These are phyloP conservation scores for Lepidurus couesii DNA, from an alignment of 1,140 invertebrate species.

Conservation along the genomic window DNA sequence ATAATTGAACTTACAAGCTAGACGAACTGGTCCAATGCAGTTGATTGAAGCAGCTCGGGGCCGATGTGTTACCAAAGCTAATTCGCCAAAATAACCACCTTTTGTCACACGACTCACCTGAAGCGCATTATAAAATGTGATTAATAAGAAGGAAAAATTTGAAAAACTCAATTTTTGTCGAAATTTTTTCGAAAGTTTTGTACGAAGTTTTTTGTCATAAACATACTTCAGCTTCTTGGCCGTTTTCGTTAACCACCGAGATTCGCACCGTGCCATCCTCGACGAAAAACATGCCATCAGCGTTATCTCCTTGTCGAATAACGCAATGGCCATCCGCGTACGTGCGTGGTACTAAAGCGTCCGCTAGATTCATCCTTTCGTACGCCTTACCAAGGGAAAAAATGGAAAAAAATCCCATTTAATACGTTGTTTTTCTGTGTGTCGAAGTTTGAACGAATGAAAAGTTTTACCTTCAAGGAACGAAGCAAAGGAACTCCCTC, in stretches of 20 bases:
- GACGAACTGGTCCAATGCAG: slow-evolving; percentile 71
- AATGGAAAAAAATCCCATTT: neutral
- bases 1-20: slow-evolving; percentile 70
- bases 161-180: neutral
- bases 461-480: slow-evolving; percentile 50
- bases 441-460: neutral
- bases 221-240: slow-evolving; percentile 69
- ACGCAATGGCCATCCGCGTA: slow-evolving; percentile 72
- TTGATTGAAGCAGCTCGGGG: slow-evolving; percentile 90
- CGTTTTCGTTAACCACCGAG: slow-evolving; percentile 67
- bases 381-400: slow-evolving; percentile 59
- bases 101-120: slow-evolving; percentile 57
- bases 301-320: slow-evolving; percentile 86
- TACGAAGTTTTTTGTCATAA: no score
- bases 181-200: no score
- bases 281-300: slow-evolving; percentile 96
- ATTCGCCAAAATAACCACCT: slow-evolving; percentile 91
- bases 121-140: slow-evolving; percentile 25
- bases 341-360: slow-evolving; percentile 76
- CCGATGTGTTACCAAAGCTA: slow-evolving; percentile 92
- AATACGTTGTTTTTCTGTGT: neutral
- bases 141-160: neutral
- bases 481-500: slow-evolving; percentile 93
- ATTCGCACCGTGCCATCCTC: slow-evolving; percentile 82
- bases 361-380: slow-evolving; percentile 92